Base-by-base conservation (phyloP, 2,797 vertebrate genomes). In the Malurus splendens region DNA sequence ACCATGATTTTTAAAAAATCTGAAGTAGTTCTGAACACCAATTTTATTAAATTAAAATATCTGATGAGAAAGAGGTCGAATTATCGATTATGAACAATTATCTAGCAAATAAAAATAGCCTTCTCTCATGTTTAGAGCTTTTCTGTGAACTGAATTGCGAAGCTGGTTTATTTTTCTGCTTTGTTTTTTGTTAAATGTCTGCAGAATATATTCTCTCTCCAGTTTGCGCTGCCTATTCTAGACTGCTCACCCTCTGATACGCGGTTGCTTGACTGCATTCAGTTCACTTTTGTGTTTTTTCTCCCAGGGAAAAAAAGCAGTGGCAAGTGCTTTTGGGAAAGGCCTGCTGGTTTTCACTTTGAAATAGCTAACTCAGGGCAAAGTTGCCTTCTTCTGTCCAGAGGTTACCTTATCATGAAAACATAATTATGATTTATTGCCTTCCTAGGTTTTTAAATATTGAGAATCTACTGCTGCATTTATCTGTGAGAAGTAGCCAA, bases 371-470 rank as follows among this genome's bases (percentile, higher is more conserved):
- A 38, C 39, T 72, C 39, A 56, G 11, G 12, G 44, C 33, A 76
- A 76, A 51, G 56, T 32, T 0, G 2, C 32, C 18, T 48, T 48
- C 10, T 56, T 18, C 18, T 12, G 15, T 20, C 20, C 17, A 68
- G 74, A 44, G 33, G 14, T 39, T 50, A 32, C 42, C 6, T 51
- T 36, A 14, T 71, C 39, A 76, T 54, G 7, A 17, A 64, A 86
- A 57, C 18, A 45, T 0, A 9, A 17, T 45, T 50, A 32, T 0
- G 1, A 28, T 42, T 15, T 12, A 9, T 52, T 89, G 48, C 50
- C 15, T 80, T 67, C 24, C 47, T 47, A 8, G 14, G 38, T 47
- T 78, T 47, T 78, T 82, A 7, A 8, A 11, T 65, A 19, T 10
- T 28, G 24, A 78, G 32, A 25, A 73, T 10, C 38, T 75, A 6